Percentiles rank a stretch among this genome's conserved stretches.
phyloP scores from a whole-genome alignment of 2,797 vertebrate genomes.

The Sebastes baramenuke region DNA sequence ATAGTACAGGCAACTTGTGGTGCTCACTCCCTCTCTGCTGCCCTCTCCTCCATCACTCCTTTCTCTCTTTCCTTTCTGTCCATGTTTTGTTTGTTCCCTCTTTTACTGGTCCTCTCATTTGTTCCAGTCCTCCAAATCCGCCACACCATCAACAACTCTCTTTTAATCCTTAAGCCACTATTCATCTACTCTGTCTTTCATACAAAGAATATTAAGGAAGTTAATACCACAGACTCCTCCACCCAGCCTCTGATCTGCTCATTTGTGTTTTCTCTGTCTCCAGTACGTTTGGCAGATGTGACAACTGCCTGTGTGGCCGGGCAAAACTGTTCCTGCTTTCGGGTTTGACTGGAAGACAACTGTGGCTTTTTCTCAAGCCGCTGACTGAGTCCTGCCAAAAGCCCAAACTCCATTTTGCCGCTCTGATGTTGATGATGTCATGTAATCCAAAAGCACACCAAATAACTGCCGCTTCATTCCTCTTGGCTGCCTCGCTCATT shows the following conservation, averaged over 20 bases:
- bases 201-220: constrained; percentile 34
- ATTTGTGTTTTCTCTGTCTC: constrained; percentile 40
- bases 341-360: constrained; percentile 48
- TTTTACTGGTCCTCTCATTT: not conserved
- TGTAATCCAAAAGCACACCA: constrained; percentile 18
- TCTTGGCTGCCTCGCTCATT: constrained; percentile 19
- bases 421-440: constrained; percentile 49
- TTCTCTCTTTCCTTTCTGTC: constrained; percentile 6
- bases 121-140: not conserved
- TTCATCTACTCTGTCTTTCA: constrained; percentile 6
- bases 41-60: constrained; percentile 5
- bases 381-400: constrained; percentile 25
- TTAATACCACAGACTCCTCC: constrained; percentile 41
- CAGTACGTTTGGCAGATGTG: constrained; percentile 31
- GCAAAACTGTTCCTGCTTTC: constrained; percentile 31
- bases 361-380: constrained; percentile 37
- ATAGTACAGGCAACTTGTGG: constrained; percentile 64
- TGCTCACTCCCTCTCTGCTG: constrained; percentile 22
- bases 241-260: constrained; percentile 45
- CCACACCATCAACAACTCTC: not conserved
- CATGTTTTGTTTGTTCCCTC: constrained; percentile 20
- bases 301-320: constrained; percentile 46
- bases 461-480: constrained; percentile 13
- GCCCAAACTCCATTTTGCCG: constrained; percentile 23
- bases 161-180: constrained; percentile 29